Conservation (phyloP, 2,113 vertebrate species). For the Leucosticte australis region DNA sequence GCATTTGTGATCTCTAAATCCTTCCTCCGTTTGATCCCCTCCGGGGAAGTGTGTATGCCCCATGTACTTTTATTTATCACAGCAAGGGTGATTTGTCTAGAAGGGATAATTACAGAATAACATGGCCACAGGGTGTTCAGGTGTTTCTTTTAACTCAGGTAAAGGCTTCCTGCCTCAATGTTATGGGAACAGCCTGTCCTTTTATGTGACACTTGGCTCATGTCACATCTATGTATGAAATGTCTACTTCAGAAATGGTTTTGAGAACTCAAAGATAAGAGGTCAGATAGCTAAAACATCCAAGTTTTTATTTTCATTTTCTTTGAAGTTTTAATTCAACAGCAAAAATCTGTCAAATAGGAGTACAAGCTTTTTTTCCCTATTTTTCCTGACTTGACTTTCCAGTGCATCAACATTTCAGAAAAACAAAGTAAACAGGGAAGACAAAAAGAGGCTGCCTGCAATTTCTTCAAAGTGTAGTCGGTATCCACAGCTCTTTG, state of each 20-base stretch:
- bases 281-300: background rate
- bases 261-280: conserved; percentile 8
- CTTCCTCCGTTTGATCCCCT: background rate
- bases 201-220: background rate
- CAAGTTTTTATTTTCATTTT: background rate
- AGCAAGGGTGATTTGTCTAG: background rate
- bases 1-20: background rate
- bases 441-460: background rate
- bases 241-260: background rate
- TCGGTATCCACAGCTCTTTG: background rate
- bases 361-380: background rate
- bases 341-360: background rate
- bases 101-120: background rate
- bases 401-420: background rate
- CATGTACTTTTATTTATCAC: background rate
- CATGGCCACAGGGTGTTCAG: background rate
- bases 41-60: fast-evolving
- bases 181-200: background rate
- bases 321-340: background rate
- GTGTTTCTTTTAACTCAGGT: background rate
- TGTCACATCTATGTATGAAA: background rate
- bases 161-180: background rate
- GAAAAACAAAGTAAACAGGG: background rate
- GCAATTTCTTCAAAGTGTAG: background rate
- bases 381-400: background rate